Evolutionary conservation across 2,888 invertebrate species (phyloP).

Genomic region (Chrysolina haemoptera): DNA sequence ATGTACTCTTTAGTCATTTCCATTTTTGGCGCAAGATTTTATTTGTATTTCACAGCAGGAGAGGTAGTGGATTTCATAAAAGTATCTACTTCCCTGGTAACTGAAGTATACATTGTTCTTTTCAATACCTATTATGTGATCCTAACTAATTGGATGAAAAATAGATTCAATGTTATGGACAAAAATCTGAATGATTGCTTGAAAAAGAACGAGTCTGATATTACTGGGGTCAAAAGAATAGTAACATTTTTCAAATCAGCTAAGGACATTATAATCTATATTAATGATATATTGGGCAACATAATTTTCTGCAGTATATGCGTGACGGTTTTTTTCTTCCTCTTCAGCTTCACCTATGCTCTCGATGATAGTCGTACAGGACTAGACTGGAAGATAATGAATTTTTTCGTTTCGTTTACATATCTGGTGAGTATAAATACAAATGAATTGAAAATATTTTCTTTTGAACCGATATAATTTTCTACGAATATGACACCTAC

Average conservation of each 20-base stretch:
- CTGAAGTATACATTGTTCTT: background rate
- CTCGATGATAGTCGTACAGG: constrained; percentile 2
- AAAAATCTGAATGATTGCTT: background rate
- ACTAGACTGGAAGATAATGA: background rate
- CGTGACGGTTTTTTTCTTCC: constrained; percentile 8
- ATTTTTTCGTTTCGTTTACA: constrained; percentile 8
- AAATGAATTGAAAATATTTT: too few relatives aligned
- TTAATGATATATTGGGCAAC: constrained; percentile 15
- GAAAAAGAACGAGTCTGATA: background rate
- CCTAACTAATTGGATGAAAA: constrained; percentile 32
- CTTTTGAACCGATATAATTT: too few relatives aligned
- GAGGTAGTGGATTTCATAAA: background rate
- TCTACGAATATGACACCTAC: too few relatives aligned
- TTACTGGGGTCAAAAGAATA: background rate
- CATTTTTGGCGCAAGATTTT: background rate
- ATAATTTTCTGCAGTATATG: constrained; percentile 16
- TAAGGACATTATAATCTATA: background rate
- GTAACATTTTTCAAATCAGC: background rate
- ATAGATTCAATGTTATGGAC: constrained; percentile 26
- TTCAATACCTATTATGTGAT: constrained; percentile 31
- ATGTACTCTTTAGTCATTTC: background rate
- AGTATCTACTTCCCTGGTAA: background rate
- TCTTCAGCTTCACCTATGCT: constrained; percentile 14
- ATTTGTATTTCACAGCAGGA: background rate
- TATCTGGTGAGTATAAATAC: constrained; percentile 6